Evolutionary conservation across 1,140 invertebrate genomes (phyloP).

Genomic region (Drosophila subobscura): DNA sequence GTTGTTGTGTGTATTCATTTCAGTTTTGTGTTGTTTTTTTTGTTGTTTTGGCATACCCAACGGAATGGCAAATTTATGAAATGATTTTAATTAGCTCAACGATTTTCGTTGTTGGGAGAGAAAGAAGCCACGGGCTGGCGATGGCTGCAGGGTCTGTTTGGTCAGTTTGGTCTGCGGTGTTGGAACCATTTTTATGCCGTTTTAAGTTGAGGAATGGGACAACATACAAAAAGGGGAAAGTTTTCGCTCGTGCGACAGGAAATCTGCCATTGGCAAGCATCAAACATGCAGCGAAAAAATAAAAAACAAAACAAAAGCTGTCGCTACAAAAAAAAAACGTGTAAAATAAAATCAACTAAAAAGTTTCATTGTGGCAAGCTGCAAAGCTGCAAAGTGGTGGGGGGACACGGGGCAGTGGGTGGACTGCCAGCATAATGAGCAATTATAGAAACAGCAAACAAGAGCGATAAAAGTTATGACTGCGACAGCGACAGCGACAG

Average conservation of each 20-base stretch:
- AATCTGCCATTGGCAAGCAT: conserved; percentile 73
- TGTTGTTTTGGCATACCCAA: conserved; percentile 38
- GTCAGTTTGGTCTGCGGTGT: background rate
- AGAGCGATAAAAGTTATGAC: conserved; percentile 73
- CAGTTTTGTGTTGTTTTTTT: background rate
- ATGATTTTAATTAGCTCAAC: conserved; percentile 75
- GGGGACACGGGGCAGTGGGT: background rate
- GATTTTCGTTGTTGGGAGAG: conserved; percentile 22
- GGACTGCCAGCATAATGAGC: conserved; percentile 59
- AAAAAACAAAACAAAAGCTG: conserved; percentile 30
- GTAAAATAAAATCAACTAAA: conserved; percentile 48
- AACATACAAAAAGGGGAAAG: conserved; percentile 28
- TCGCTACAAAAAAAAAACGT: conserved; percentile 18
- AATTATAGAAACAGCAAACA: conserved; percentile 48
- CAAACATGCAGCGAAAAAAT: conserved; percentile 60
- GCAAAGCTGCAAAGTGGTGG: conserved; percentile 63
- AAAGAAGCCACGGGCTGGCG: too few species aligned
- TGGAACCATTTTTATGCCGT: conserved; percentile 56
- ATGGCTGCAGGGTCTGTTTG: conserved; percentile 2
- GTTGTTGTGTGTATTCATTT: conserved; percentile 6
- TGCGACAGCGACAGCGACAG: conserved; percentile 27
- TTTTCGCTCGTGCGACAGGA: conserved; percentile 52
- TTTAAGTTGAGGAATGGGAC: conserved; percentile 56
- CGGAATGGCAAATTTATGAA: conserved; percentile 77
- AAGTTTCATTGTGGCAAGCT: conserved; percentile 79